A percentile compares a stretch with the other conserved stretches of the same genome.
Evolutionary conservation across 2,113 vertebrate species (phyloP).

Genomic region (Brachyhypopomus gauderio): DNA sequence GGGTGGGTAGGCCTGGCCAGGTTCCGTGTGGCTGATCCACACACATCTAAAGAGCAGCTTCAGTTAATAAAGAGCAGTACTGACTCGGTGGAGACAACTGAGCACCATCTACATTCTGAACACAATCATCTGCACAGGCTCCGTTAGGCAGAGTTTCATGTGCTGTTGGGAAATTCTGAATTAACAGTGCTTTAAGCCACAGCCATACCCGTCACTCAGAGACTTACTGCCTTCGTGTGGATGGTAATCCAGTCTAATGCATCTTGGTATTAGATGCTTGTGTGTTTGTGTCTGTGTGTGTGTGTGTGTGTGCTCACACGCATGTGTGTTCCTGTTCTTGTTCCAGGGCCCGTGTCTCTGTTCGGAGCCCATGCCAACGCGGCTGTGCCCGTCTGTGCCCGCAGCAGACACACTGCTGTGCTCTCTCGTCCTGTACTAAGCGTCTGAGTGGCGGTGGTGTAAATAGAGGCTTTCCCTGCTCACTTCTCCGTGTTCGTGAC

Average conservation of each 20-base stretch:
- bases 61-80: no score
- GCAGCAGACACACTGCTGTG: slow-evolving; percentile 45
- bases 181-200: background rate
- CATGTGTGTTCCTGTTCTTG: slow-evolving; percentile 8
- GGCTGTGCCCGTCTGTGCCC: slow-evolving; percentile 46
- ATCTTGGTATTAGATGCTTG: background rate
- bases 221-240: background rate
- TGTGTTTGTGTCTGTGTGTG: background rate
- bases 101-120: no score
- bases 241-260: background rate
- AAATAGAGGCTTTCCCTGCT: slow-evolving; percentile 53
- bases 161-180: background rate
- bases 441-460: slow-evolving; percentile 44
- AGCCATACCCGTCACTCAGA: background rate
- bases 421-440: slow-evolving; percentile 53
- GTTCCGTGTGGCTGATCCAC: background rate
- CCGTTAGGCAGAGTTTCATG: background rate
- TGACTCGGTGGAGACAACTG: no score
- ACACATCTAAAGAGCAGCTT: background rate
- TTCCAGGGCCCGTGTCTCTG: background rate
- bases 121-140: background rate
- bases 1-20: background rate
- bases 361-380: slow-evolving; percentile 33
- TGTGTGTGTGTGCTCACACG: background rate
- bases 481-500: slow-evolving; percentile 27